Evolutionary conservation across 2,888 invertebrate species (phyloP).

Genomic region (Pyrgus malvae): DNA sequence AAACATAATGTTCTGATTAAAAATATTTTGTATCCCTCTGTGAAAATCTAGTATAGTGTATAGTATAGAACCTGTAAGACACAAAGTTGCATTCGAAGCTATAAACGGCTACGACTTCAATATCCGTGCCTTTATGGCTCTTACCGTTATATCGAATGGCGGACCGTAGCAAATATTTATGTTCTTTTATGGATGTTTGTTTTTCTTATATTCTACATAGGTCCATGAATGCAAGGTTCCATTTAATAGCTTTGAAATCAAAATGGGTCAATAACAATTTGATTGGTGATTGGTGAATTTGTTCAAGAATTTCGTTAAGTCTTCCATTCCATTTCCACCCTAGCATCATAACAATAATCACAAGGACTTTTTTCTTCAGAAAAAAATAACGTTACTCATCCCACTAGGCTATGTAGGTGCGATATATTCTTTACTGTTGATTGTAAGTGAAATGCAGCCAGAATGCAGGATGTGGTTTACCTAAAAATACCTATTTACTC

Average conservation of each 20-base stretch:
- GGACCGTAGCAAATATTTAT: slow-evolving; percentile 24
- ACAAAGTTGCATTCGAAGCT: slow-evolving; percentile 17
- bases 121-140: slow-evolving; percentile 24
- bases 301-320: neutral
- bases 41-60: no score
- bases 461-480: no score
- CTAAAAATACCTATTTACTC: no score
- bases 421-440: no score
- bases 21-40: no score
- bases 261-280: neutral
- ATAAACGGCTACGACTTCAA: slow-evolving; percentile 21
- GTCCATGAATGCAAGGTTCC: slow-evolving; percentile 2
- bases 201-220: slow-evolving; percentile 13
- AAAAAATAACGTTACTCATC: no score
- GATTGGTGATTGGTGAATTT: neutral
- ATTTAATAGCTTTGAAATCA: slow-evolving; percentile 1
- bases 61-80: neutral
- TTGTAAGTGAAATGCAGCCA: no score
- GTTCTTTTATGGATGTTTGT: slow-evolving; percentile 20
- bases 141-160: slow-evolving; percentile 21
- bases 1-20: no score
- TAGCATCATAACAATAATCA: no score
- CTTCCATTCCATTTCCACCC: no score
- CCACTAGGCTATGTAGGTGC: no score
- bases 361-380: no score